Percentiles rank a stretch among this genome's conserved stretches.
Conservation (phyloP, 92 coral and sea anemone species). For the Phenganax stokvisi region DNA sequence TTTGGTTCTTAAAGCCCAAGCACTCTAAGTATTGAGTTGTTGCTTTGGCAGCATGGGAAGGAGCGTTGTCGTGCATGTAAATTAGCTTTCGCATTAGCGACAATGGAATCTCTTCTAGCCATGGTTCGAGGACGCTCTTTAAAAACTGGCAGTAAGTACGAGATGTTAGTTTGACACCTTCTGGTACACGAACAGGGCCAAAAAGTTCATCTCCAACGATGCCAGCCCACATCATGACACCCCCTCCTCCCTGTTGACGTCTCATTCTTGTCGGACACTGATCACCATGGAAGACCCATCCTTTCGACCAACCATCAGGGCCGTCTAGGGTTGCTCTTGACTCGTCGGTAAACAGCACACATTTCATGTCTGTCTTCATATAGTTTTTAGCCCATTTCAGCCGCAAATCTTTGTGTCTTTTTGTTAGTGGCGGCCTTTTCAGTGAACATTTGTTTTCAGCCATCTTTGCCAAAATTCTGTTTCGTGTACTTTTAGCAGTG, state of each 20-base stretch:
- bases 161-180: too few relatives aligned
- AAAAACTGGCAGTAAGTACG: too few relatives aligned
- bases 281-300: too few relatives aligned
- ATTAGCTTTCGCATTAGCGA: too few relatives aligned
- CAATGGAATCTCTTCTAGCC: too few relatives aligned
- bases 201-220: not conserved
- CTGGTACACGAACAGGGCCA: not conserved
- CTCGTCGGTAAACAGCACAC: not conserved
- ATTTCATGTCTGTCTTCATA: not conserved
- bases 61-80: not conserved
- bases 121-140: too few relatives aligned
- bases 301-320: not conserved
- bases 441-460: not conserved
- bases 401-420: not conserved
- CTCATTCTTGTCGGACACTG: not conserved
- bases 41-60: not conserved
- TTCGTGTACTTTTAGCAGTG: not conserved
- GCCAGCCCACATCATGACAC: not conserved
- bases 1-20: not conserved
- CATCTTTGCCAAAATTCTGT: not conserved
- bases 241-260: not conserved
- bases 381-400: not conserved
- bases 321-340: not conserved
- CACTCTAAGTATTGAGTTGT: not conserved
- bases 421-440: not conserved